These are phyloP conservation scores for Brienomyrus longianalis DNA, from an alignment of 2,113 vertebrate species.

Conservation along the genomic window DNA sequence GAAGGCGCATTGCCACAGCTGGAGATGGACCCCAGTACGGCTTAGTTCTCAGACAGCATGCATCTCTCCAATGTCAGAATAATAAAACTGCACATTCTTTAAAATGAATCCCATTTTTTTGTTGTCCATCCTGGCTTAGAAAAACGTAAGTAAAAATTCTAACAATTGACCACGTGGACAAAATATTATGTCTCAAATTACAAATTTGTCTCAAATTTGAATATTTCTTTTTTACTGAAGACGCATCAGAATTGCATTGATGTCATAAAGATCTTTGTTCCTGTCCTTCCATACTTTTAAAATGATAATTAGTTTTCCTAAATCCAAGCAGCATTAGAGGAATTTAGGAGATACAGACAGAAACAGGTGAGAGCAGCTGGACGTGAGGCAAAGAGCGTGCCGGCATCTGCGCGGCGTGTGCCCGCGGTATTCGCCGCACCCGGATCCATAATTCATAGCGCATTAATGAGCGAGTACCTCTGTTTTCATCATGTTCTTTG, in stretches of 20 bases:
- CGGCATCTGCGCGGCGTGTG: not conserved
- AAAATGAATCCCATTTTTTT: not conserved
- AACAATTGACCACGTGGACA: not conserved
- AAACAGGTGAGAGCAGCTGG: not conserved
- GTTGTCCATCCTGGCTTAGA: not conserved
- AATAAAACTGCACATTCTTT: not conserved
- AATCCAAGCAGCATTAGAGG: not conserved
- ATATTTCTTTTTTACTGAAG: not conserved
- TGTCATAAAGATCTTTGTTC: not conserved
- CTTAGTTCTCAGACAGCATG: not conserved
- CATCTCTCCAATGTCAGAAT: not conserved
- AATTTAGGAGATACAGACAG: not conserved
- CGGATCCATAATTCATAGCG: slow-evolving; percentile 31
- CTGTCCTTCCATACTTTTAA: not conserved
- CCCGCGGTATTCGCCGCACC: not conserved
- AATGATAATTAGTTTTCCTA: not conserved
- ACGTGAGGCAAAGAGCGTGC: not conserved
- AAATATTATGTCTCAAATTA: not conserved
- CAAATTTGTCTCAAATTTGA: not conserved
- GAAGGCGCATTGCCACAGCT: not conserved
- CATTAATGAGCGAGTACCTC: slow-evolving; percentile 40
- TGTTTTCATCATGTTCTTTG: slow-evolving; percentile 20
- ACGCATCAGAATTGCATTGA: not conserved
- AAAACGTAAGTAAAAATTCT: not conserved
- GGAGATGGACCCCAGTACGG: not conserved